Evolutionary conservation across 2,888 invertebrate species (phyloP), one percentile per base, ranked within the genome.

Genomic region (Lasioglossum villosulum): DNA sequence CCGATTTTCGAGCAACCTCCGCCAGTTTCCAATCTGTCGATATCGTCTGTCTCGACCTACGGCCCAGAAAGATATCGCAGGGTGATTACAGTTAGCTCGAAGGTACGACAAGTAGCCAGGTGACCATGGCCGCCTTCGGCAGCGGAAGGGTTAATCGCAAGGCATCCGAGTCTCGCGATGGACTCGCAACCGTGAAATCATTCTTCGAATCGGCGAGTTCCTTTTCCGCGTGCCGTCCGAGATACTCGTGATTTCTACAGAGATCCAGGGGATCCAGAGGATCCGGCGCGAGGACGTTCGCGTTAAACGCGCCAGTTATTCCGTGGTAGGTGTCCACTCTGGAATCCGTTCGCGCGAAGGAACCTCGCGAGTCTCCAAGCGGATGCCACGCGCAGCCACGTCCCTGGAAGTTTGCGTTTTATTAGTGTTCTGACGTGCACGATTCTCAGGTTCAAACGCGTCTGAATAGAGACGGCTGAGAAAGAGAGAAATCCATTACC

Each of bases 301-400:
- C 73, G 66, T 85, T 78, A 71, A 74, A 89, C 77, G 82, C 75
- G 59, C 82, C 56, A 81, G 84, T 78, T 83, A 82, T 83, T 79
- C 42, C 56, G 56, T 63, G 52, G 8, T 63, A 30, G 63, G 63
- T 63, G 63, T 63, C 63, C 63, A 30, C 30, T 16, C 6, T 66
- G 73, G 19, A 76, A 70, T n/a, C 68, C 39, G 45, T 37, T 34
- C 68, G 75, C 63, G 63, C 30, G 59, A 5, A 16, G 27, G 16
- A 14, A 59, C 4, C 59, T n/a, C 59, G 59, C 63, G 63, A 63
- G 16, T 63, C 63, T 63, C 63, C 63, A 16, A 4, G 23, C 23
- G 34, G 79, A 80, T 91, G 89, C 91, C 91, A 89, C 90, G 42
- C 89, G 91, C 82, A 71, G 83, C 86, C 88, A 87, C 86, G 86